Base-by-base conservation (phyloP, 2,888 invertebrate genomes). In the Papilio elwesi region DNA sequence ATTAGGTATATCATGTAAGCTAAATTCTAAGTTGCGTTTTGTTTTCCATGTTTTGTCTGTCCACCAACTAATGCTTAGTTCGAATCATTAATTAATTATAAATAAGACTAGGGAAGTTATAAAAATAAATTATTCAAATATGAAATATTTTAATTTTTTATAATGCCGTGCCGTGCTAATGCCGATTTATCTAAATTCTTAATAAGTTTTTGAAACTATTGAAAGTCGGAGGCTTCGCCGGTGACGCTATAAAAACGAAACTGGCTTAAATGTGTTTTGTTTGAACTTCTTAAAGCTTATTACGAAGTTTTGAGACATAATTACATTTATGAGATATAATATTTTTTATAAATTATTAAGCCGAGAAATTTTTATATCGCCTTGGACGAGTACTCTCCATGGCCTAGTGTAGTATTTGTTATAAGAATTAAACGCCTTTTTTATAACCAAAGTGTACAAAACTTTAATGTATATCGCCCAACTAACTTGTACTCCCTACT, bases 281-380 rank as follows among this genome's bases (percentile, higher is more conserved):
- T 79, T 77, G 73, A 79, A 74, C 72, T 70, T 74, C n/a, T 80
- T 80, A 78, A 2, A 78, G 79, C 85, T 87, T 84, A 83, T 85
- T 87, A 85, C 85, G 83, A 82, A 78, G 78, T 72, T 77, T 75
- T 69, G 66, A 75, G 76, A 78, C 82, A 75, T 74, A 86, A 86
- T 86, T 86, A 81, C 82, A 82, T 85, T 87, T 83, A 85, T 85
- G 6, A 43, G 9, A 43, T 43, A 9, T 43, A 43, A 43, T 43
- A 43, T 5, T 43, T 5, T 84, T 85, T 83, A 81, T 78, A 81
- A 79, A 79, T 81, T 71, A 76, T 77, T 75, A 74, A 68, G 52
- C 74, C 66, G 72, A 69, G 62, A 70, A 57, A 70, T 57, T 53
- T 57, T 52, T 64, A 66, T 16, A 59, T 36, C 12, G 10, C 52